Percentiles rank a stretch among this genome's conserved stretches.
phyloP scores from a whole-genome alignment of 2,797 vertebrate genomes.

The Amniataba percoides region DNA sequence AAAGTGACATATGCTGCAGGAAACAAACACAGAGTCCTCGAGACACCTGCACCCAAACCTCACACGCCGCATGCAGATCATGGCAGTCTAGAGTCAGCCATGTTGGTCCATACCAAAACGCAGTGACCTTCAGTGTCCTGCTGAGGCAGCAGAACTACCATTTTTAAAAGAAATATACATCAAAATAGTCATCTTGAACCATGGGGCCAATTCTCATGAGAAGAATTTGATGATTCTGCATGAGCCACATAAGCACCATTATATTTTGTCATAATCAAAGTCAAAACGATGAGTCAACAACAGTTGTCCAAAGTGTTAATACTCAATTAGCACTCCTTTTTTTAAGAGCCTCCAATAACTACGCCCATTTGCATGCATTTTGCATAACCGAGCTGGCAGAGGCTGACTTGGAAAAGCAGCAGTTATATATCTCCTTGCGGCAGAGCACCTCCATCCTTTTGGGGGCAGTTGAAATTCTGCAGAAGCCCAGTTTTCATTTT shows the following conservation, averaged over 20 bases:
- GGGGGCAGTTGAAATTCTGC: constrained; percentile 78
- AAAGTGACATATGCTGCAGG: constrained; percentile 80
- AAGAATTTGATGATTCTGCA: constrained; percentile 39
- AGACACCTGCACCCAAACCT: constrained; percentile 33
- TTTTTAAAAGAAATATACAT: constrained; percentile 1
- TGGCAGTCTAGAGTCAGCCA: constrained; percentile 17
- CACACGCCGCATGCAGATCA: constrained; percentile 32
- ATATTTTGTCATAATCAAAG: constrained; percentile 53
- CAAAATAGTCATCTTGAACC: constrained; percentile 7
- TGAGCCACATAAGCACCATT: constrained; percentile 41
- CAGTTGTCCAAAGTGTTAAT: constrained; percentile 59
- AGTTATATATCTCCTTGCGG: constrained; percentile 69
- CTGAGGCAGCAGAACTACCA: neutral
- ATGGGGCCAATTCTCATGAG: constrained; percentile 28
- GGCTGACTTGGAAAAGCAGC: constrained; percentile 46
- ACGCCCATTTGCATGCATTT: constrained; percentile 76
- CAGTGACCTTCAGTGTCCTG: constrained; percentile 27
- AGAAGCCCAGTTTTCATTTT: constrained; percentile 77
- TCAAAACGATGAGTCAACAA: constrained; percentile 73
- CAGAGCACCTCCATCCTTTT: constrained; percentile 72
- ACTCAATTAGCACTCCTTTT: constrained; percentile 64
- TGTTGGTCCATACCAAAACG: constrained; percentile 26
- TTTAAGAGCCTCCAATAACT: constrained; percentile 66
- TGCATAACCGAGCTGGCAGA: constrained; percentile 68
- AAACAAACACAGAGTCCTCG: constrained; percentile 67